Evolutionary conservation across 2,888 invertebrate genomes (phyloP).

Genomic region (Taphrorychus bicolor): DNA sequence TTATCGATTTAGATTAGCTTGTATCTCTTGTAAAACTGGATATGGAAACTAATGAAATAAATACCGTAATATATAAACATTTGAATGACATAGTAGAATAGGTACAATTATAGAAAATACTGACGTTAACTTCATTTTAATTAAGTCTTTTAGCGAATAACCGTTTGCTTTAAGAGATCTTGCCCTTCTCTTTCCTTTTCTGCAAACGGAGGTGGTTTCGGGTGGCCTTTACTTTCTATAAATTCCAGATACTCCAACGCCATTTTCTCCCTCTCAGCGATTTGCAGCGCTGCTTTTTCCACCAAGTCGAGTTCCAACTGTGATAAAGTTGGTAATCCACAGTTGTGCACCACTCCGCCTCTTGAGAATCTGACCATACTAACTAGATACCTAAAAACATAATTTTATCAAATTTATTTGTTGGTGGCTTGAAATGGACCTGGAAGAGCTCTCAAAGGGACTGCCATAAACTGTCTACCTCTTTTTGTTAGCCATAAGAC

Average conservation of each 20-base stretch:
- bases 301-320: conserved; percentile 58
- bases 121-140: too few species aligned
- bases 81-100: too few species aligned
- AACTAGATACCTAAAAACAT: conserved; percentile 52
- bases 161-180: conserved; percentile 41
- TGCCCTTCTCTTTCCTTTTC: conserved; percentile 43
- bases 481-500: too few species aligned
- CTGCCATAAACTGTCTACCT: too few species aligned
- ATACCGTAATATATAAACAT: too few species aligned
- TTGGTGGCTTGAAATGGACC: not conserved
- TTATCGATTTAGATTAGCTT: too few species aligned
- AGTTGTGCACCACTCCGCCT: conserved; percentile 61
- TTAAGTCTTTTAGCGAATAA: conserved; percentile 34
- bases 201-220: conserved; percentile 45
- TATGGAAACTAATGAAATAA: too few species aligned
- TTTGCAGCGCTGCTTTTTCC: conserved; percentile 58
- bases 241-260: conserved; percentile 46
- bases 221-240: conserved; percentile 27
- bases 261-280: conserved; percentile 53
- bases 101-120: too few species aligned
- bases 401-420: not conserved
- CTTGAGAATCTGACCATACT: conserved; percentile 60
- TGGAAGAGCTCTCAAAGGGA: too few species aligned
- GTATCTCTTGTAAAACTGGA: too few species aligned
- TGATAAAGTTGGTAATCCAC: conserved; percentile 62